Conservation (phyloP, 2,888 invertebrate genomes). For the Cataglyphis livida region DNA sequence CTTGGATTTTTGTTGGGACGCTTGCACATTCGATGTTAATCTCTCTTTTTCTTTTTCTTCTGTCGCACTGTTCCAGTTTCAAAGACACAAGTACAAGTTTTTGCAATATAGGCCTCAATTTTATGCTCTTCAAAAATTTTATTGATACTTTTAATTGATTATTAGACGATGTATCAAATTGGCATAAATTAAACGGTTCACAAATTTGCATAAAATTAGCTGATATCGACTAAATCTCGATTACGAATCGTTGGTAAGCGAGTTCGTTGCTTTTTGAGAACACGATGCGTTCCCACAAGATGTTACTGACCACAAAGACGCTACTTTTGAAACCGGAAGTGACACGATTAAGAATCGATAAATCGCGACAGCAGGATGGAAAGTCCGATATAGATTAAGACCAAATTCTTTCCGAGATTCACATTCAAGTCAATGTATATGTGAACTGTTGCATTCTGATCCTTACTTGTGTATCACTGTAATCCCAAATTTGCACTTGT, state of each 20-base stretch:
- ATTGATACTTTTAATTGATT: neutral
- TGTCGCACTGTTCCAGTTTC: neutral
- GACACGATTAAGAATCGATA: conserved; percentile 7
- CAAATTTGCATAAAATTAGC: neutral
- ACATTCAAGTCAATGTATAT: neutral
- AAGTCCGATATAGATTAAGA: conserved; percentile 14
- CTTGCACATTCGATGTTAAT: conserved; percentile 35
- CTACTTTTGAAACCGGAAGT: conserved; percentile 40
- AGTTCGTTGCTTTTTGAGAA: conserved; percentile 35
- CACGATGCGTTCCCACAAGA: conserved; percentile 16
- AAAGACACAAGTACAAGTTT: conserved; percentile 4
- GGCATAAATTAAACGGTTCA: neutral
- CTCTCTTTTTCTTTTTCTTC: neutral
- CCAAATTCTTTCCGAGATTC: neutral
- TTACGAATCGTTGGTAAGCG: conserved; percentile 16
- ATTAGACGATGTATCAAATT: neutral
- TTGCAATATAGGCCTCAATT: neutral
- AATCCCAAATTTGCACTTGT: conserved; percentile 40
- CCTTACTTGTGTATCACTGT: conserved; percentile 17
- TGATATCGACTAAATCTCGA: neutral
- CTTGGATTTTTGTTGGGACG: conserved; percentile 19
- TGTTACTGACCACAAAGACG: conserved; percentile 37
- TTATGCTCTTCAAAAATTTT: neutral
- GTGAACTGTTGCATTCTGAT: neutral
- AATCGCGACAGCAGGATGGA: neutral